A percentile compares a stretch with the other conserved stretches of the same genome.
phyloP scores from a whole-genome alignment of 2,888 invertebrate genomes.

The Anthrax anthrax region DNA sequence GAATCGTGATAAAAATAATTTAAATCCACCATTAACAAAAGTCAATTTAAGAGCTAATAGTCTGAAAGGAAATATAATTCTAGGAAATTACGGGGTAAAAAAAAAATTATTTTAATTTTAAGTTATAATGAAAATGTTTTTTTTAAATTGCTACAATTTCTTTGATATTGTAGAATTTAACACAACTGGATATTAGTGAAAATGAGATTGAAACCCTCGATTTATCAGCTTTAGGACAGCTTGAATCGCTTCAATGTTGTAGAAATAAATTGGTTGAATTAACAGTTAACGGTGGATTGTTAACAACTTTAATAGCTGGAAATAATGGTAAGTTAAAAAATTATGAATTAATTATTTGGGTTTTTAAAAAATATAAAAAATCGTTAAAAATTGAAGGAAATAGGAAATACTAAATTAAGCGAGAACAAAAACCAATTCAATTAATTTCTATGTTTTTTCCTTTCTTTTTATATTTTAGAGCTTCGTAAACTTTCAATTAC shows the following conservation, averaged over 20 bases:
- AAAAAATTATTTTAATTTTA: neutral
- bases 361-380: neutral
- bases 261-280: conserved; percentile 62
- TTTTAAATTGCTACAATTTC: conserved; percentile 10
- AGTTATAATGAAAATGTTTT: too few species aligned
- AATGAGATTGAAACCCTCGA: conserved; percentile 72
- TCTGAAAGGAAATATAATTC: conserved; percentile 67
- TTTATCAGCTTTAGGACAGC: conserved; percentile 59
- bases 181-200: conserved; percentile 69
- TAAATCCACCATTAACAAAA: conserved; percentile 43
- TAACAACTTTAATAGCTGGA: conserved; percentile 64
- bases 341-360: too few species aligned
- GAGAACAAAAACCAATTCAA: too few species aligned
- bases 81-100: conserved; percentile 69
- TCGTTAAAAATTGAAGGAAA: too few species aligned
- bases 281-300: conserved; percentile 59
- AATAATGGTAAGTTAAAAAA: conserved; percentile 51
- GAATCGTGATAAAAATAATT: conserved; percentile 3
- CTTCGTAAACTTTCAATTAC: conserved; percentile 54
- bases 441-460: too few species aligned
- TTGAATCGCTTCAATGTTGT: conserved; percentile 63
- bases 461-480: conserved; percentile 39
- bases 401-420: too few species aligned
- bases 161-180: conserved; percentile 64
- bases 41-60: conserved; percentile 65